Base-by-base conservation (phyloP, 2,797 vertebrate species). In the Todus mexicanus region DNA sequence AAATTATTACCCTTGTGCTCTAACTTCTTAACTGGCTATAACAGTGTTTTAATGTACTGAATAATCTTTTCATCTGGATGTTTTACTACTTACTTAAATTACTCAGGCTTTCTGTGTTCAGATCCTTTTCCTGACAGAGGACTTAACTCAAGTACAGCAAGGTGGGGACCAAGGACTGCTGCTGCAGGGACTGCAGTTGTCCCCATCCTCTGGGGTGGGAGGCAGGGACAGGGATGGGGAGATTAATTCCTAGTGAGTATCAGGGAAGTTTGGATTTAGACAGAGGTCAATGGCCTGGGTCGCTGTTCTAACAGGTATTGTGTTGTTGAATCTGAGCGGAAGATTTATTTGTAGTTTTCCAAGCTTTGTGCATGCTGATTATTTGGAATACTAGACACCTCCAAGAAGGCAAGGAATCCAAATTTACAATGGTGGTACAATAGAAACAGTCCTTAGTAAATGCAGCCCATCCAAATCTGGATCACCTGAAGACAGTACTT, bases 41-140 rank as follows among this genome's bases (percentile, higher is more conserved):
- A 90, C 73, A 80, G 53, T 61, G 37, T 90, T 88, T 92, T 92
- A 82, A 89, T 59, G 33, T 72, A 54, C 43, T 72, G 70, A 89
- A 56, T 92, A 89, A 93, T 96, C 87, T 94, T 92, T 78, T 95
- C 48, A 81, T 82, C 77, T 91, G 81, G 45, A 56, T 70, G 35
- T 78, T 95, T 96, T 95, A 78, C 38, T 87, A 43, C 71, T 77
- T 65, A 29, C 54, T 79, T 84, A 72, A 85, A 79, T 91, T 72
- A 85, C 5, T 2, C 6, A 50, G 53, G 29, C 68, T 94, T 90
- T 79, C 35, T 6, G 0, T 18, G 59, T 33, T 89, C 14, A 1
- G 68, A 8, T 48, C 33, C 9, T 91, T 23, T 47, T 93, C 50
- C 64, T 40, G 31, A 31, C 9, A 23, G 84, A 47, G 50, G 40